Percentiles rank a stretch among this genome's conserved stretches.
Evolutionary conservation across 1,140 invertebrate genomes (phyloP).

Genomic region (Drosophila chauvacae): DNA sequence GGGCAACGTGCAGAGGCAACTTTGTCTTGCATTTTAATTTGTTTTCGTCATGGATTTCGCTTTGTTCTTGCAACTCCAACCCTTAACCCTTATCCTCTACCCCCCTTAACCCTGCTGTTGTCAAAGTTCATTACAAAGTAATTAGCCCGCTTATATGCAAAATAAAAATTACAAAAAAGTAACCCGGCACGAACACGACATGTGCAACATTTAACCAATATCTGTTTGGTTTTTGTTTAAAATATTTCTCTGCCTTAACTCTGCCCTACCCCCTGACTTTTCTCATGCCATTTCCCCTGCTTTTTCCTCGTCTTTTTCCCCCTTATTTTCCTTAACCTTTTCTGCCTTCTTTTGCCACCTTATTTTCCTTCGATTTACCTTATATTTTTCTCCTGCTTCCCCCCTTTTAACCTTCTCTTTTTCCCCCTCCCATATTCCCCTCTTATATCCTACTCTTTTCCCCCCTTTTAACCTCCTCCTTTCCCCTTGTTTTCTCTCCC

Average conservation of each 20-base stretch:
- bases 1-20: slow-evolving; percentile 43
- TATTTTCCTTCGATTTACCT: neutral
- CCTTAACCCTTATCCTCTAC: neutral
- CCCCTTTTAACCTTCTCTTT: neutral
- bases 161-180: slow-evolving; percentile 40
- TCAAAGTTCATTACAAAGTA: slow-evolving; percentile 83
- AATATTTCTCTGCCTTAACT: slow-evolving; percentile 49
- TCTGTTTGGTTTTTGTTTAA: slow-evolving; percentile 16
- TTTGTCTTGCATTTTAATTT: slow-evolving; percentile 67
- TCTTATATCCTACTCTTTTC: neutral
- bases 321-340: neutral
- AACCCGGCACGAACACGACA: slow-evolving; percentile 57
- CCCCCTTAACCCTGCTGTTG: slow-evolving; percentile 35
- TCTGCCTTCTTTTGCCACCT: neutral
- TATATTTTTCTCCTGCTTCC: neutral
- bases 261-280: too few relatives aligned
- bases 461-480: too few relatives aligned
- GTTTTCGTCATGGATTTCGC: slow-evolving; percentile 53
- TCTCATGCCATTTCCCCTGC: too few relatives aligned
- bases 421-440: neutral
- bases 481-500: neutral
- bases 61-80: slow-evolving; percentile 29
- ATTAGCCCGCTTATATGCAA: slow-evolving; percentile 72
- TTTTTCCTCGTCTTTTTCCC: too few relatives aligned
- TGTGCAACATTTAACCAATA: slow-evolving; percentile 66